Conservation (phyloP, 2,797 vertebrate species). For the Percopsis omiscomaycus region DNA sequence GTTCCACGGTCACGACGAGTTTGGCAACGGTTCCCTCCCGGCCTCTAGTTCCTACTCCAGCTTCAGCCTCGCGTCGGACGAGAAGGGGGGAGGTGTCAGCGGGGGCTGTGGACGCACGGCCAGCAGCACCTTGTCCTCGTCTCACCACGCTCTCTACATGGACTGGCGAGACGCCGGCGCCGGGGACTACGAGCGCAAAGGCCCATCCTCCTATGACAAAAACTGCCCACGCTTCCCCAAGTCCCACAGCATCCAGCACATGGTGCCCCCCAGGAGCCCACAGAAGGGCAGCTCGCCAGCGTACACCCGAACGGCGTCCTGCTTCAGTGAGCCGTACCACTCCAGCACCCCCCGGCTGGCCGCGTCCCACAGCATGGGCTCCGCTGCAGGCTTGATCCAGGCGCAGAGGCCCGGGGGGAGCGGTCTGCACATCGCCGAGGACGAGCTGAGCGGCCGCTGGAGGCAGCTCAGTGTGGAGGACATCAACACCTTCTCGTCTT, state of each 20-base stretch:
- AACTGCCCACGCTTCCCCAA: constrained; percentile 81
- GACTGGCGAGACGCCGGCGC: constrained; percentile 81
- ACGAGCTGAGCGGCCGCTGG: constrained; percentile 85
- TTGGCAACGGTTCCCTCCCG: constrained; percentile 78
- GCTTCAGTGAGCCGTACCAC: constrained; percentile 85
- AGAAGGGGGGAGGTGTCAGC: constrained; percentile 78
- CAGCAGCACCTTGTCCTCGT: constrained; percentile 85
- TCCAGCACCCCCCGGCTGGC: constrained; percentile 83
- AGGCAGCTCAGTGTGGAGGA: constrained; percentile 90
- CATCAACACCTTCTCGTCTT: constrained; percentile 81
- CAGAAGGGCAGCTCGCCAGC: constrained; percentile 77
- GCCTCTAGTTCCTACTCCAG: constrained; percentile 93
- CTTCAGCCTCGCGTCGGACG: constrained; percentile 89
- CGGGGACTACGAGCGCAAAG: constrained; percentile 81
- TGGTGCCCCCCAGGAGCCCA: constrained; percentile 73
- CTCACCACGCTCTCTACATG: constrained; percentile 89
- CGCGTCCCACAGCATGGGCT: constrained; percentile 80
- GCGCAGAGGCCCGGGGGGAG: constrained; percentile 57
- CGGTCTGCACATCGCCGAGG: constrained; percentile 80
- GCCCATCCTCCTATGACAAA: constrained; percentile 79
- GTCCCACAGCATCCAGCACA: constrained; percentile 82
- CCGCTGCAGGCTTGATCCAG: constrained; percentile 65
- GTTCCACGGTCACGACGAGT: constrained; percentile 79
- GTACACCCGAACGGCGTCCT: constrained; percentile 83
- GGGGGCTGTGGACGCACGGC: constrained; percentile 67